These are phyloP conservation scores for Sebastes taczanowskii DNA, from an alignment of 2,797 vertebrate species.

Conservation along the genomic window DNA sequence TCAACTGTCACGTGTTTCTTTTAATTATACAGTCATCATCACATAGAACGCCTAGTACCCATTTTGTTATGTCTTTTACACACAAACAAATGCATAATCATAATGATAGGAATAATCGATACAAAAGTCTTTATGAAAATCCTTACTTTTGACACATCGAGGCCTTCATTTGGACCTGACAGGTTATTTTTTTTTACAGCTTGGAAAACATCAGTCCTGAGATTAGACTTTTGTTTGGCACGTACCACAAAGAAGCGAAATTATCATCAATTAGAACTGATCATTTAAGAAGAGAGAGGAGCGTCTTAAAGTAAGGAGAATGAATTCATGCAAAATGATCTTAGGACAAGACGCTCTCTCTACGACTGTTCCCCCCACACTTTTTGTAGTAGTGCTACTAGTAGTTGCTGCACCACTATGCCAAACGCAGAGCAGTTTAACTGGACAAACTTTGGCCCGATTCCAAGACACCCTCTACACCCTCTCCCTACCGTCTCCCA, in stretches of 20 bases:
- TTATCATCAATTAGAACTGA: conserved; percentile 1
- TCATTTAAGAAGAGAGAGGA: conserved; percentile 20
- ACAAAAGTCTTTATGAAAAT: conserved; percentile 63
- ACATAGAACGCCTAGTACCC: conserved; percentile 57
- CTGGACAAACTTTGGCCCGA: background rate
- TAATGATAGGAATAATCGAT: conserved; percentile 49
- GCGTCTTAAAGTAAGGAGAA: conserved; percentile 23
- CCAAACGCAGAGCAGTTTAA: conserved; percentile 33
- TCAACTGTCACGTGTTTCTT: conserved; percentile 46
- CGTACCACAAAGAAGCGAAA: conserved; percentile 21
- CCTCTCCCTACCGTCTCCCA: no score
- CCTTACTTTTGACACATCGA: conserved; percentile 16
- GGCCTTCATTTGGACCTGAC: conserved; percentile 29
- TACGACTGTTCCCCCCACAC: background rate
- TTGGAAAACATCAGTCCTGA: conserved; percentile 56
- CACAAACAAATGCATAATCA: conserved; percentile 64
- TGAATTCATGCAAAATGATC: conserved; percentile 61
- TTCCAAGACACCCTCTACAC: no score
- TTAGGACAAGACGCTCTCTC: conserved; percentile 35
- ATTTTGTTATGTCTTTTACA: conserved; percentile 49
- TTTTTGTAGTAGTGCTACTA: background rate
- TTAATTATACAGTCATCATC: conserved; percentile 64
- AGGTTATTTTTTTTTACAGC: conserved; percentile 46
- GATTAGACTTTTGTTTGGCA: conserved; percentile 32
- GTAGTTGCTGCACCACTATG: conserved; percentile 8